A percentile compares a stretch with the other conserved stretches of the same genome.
phyloP scores from a whole-genome alignment of 1,140 invertebrate genomes.

The Lamellibrachia luymesi region DNA sequence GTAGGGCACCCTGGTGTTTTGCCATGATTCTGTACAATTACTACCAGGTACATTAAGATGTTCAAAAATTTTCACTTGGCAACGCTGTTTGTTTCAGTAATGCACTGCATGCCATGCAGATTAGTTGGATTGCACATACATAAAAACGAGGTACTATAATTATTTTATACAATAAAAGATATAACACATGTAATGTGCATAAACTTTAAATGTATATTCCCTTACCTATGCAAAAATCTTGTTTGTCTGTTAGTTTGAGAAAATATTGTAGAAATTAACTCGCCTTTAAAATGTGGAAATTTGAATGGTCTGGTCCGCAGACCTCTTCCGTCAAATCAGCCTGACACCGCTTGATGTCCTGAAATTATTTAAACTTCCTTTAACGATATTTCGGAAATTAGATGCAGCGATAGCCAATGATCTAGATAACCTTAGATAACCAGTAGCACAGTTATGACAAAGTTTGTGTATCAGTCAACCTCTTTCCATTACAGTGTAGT shows the following conservation, averaged over 20 bases:
- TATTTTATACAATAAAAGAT: too few relatives aligned
- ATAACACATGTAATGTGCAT: too few relatives aligned
- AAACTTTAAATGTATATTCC: too few relatives aligned
- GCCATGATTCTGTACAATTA: too few relatives aligned
- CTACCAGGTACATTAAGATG: too few relatives aligned
- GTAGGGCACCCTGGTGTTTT: too few relatives aligned
- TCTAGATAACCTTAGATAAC: neutral
- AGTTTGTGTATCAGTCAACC: neutral
- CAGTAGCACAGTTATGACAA: neutral
- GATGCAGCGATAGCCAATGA: neutral
- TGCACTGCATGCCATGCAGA: too few relatives aligned
- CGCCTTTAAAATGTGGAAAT: slow-evolving; percentile 15
- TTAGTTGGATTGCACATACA: too few relatives aligned
- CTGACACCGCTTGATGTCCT: slow-evolving; percentile 18
- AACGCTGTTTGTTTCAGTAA: too few relatives aligned
- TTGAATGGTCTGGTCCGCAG: slow-evolving; percentile 9
- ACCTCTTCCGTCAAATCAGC: slow-evolving; percentile 1
- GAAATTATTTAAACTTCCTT: neutral
- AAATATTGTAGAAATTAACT: slow-evolving; percentile 4
- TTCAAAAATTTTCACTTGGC: too few relatives aligned
- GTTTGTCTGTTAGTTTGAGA: neutral
- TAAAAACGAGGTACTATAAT: too few relatives aligned
- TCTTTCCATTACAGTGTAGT: slow-evolving; percentile 11
- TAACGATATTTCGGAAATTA: neutral
- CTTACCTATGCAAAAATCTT: neutral